A percentile compares a stretch with the other conserved stretches of the same genome.
Evolutionary conservation across 2,888 invertebrate genomes (phyloP).

Genomic region (Synanthedon vespiformis): DNA sequence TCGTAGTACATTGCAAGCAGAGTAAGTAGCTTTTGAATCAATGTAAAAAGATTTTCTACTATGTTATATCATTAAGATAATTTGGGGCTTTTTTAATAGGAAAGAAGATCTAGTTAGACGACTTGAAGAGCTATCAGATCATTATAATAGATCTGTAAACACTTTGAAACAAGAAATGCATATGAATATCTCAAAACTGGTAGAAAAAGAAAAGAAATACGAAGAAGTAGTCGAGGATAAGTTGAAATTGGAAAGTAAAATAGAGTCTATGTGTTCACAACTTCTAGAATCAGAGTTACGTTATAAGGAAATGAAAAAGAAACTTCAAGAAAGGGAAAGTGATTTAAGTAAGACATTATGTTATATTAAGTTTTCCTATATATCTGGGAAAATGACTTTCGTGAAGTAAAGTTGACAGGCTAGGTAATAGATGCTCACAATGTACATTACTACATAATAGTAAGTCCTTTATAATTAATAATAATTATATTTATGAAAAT

Average conservation of each 20-base stretch:
- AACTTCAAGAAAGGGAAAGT: slow-evolving; percentile 22
- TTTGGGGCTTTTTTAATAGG: slow-evolving; percentile 15
- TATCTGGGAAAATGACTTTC: no score
- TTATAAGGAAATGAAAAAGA: slow-evolving; percentile 20
- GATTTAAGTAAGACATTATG: slow-evolving; percentile 19
- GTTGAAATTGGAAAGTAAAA: slow-evolving; percentile 23
- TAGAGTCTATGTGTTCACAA: slow-evolving; percentile 27
- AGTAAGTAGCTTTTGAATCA: slow-evolving; percentile 28
- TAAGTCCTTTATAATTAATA: no score
- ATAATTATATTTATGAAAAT: no score
- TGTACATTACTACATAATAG: no score
- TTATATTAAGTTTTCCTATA: no score
- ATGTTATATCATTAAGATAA: no score
- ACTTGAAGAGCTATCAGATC: slow-evolving; percentile 31
- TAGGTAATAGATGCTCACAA: no score
- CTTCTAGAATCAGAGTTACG: slow-evolving; percentile 31
- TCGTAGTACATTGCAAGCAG: slow-evolving; percentile 42
- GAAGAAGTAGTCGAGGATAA: slow-evolving; percentile 31
- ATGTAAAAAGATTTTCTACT: neutral
- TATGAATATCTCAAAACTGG: slow-evolving; percentile 26
- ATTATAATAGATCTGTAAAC: slow-evolving; percentile 38
- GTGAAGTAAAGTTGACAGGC: no score
- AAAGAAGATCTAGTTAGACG: slow-evolving; percentile 49
- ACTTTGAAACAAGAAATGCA: slow-evolving; percentile 35
- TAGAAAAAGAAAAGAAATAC: slow-evolving; percentile 41